phyloP scores from a whole-genome alignment of 2,797 vertebrate genomes.

The Argyrosomus regius region DNA sequence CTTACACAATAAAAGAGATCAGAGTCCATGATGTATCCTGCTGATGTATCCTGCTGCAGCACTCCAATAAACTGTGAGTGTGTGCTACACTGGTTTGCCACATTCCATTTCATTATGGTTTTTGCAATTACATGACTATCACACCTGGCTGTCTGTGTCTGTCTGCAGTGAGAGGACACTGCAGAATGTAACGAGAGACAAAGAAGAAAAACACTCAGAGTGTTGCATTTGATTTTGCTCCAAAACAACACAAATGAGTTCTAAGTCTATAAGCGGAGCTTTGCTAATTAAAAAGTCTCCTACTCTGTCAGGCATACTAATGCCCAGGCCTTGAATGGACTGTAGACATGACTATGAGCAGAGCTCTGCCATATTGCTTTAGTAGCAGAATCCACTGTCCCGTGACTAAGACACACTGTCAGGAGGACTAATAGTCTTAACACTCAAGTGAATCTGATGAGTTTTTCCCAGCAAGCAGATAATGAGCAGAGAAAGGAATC shows the following conservation, averaged over 20 bases:
- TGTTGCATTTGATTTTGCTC: conserved; percentile 61
- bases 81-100: not conserved
- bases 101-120: conserved; percentile 1
- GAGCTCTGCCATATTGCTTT: conserved; percentile 79
- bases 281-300: conserved; percentile 81
- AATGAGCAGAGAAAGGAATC: conserved; percentile 77
- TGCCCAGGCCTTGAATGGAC: conserved; percentile 69
- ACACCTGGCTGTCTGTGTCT: conserved; percentile 12
- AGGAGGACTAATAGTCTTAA: conserved; percentile 84
- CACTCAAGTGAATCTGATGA: conserved; percentile 84
- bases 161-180: conserved; percentile 8
- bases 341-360: conserved; percentile 67
- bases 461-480: conserved; percentile 78
- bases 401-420: conserved; percentile 81
- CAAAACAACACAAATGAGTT: conserved; percentile 70
- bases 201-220: conserved; percentile 27
- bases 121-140: conserved; percentile 10
- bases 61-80: not conserved
- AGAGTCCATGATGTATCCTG: conserved; percentile 2
- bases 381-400: conserved; percentile 79
- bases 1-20: not conserved
- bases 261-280: conserved; percentile 72
- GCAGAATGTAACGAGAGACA: conserved; percentile 8
- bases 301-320: conserved; percentile 72
- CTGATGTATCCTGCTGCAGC: conserved; percentile 4